phyloP scores from a whole-genome alignment of 2,113 vertebrate genomes.

The Caretta caretta region DNA sequence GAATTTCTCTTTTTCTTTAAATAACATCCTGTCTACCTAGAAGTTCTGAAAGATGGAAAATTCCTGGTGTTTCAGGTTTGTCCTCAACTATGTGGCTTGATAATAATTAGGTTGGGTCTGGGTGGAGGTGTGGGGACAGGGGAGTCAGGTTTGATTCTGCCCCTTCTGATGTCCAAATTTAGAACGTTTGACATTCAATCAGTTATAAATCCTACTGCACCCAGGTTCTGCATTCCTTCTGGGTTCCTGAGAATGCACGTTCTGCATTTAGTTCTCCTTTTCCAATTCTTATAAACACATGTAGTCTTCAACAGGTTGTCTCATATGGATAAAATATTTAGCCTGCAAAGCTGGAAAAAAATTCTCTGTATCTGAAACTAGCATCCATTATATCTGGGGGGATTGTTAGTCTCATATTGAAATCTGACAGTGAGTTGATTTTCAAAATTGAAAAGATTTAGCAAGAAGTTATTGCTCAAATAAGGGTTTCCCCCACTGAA shows the following conservation, averaged over 20 bases:
- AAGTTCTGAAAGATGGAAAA: not conserved
- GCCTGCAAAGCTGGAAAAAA: not conserved
- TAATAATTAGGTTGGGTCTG: not conserved
- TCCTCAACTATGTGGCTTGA: not conserved
- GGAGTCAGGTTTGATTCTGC: not conserved
- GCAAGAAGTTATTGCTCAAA: not conserved
- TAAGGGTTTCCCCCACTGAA: not conserved
- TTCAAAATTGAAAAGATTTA: not conserved
- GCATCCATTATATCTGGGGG: not conserved
- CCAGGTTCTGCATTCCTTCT: too few relatives aligned
- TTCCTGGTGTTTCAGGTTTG: not conserved
- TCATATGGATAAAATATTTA: not conserved
- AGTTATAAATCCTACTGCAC: not conserved
- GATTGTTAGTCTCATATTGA: not conserved
- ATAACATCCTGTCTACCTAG: not conserved
- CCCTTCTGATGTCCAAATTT: not conserved
- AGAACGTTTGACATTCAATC: not conserved
- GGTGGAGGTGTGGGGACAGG: not conserved
- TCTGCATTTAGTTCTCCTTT: not conserved
- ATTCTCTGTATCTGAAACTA: not conserved
- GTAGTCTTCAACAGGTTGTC: not conserved
- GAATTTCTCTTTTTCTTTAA: not conserved
- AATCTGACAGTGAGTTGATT: not conserved
- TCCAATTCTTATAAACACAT: rapidly evolving
- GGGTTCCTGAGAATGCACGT: rapidly evolving